Evolutionary conservation across 2,888 invertebrate species (phyloP), one percentile per base, ranked within the genome.

Genomic region (Macrosoma leucophasiata): DNA sequence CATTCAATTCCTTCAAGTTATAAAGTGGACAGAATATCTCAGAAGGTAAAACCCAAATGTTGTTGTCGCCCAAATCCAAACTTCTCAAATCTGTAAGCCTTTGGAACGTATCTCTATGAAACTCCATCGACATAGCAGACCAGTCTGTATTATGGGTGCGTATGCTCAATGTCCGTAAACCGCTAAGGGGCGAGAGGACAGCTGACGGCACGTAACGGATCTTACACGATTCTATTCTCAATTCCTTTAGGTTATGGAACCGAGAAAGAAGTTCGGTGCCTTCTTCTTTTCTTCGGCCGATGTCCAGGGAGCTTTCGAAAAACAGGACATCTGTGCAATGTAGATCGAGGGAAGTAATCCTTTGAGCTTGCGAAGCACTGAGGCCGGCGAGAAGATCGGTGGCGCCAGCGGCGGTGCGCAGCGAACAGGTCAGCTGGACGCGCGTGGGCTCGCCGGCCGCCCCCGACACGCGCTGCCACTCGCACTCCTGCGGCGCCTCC

Each of bases 101-200:
- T 42, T 90, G 82, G 41, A 93, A 88, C 39, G 91, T 90, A 56
- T 91, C 91, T 22, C 89, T 84, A 55, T 90, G 89, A 41, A 93
- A 84, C 52, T 92, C 91, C 76, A 93, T 85, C 13, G 90, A 90
- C 89, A 91, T 90, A 11, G 91, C 89, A 8, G 92, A 90, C 92
- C 92, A 92, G 59, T 92, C 91, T 14, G 90, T 90, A 63, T 92
- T 93, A 62, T 90, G 91, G 10, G 92, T 92, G 27, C 91, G 86
- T 47, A 94, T 73, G 15, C 89, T 87, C 30, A 94, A 73, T 43
- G 86, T 86, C 29, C 88, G 82, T 13, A 94, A 73, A 53, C 90
- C 89, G 51, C 87, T 87, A 18, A 93, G 79, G 28, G 89, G 87
- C 13, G 88, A 82, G 50, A 94, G 82, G 29, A 90, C 90, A 21